Base-by-base conservation (phyloP, 1,140 invertebrate species). In the Eupristina koningsbergeri region DNA sequence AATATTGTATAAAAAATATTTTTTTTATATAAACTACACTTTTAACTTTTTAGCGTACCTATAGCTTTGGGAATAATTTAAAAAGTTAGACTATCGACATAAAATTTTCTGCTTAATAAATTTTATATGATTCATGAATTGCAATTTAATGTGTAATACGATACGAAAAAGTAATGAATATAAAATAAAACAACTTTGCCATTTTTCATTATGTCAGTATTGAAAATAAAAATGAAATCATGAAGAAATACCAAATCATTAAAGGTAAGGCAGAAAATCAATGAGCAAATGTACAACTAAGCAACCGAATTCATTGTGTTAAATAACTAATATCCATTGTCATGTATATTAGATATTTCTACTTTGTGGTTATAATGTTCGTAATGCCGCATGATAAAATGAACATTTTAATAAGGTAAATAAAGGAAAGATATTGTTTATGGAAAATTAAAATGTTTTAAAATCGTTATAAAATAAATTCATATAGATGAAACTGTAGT, bases 401-500 rank as follows among this genome's bases (percentile, higher is more conserved):
- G n/a, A n/a, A n/a, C n/a, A n/a, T n/a, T n/a, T n/a, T n/a, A n/a
- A n/a, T n/a, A n/a, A n/a, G n/a, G n/a, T n/a, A n/a, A n/a, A n/a
- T n/a, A n/a, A n/a, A n/a, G n/a, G n/a, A n/a, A n/a, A n/a, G n/a
- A n/a, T n/a, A n/a, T n/a, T n/a, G n/a, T n/a, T n/a, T n/a, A n/a
- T n/a, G n/a, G n/a, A n/a, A n/a, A n/a, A n/a, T n/a, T n/a, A n/a
- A n/a, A n/a, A n/a, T n/a, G n/a, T n/a, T n/a, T n/a, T n/a, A n/a
- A n/a, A n/a, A n/a, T n/a, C n/a, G n/a, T 34, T 64, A 34, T 3
- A 64, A 64, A 34, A 19, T 1, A 64, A 64, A n/a, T 64, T 64
- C 17, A 64, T 64, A n/a, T n/a, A 11, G 29, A 34, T 64, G 34
- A 31, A 77, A 77, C 19, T 77, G 63, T 61, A 77, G 63, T 63